Conservation (phyloP, 2,797 vertebrate genomes). For the Myotis vivesi region DNA sequence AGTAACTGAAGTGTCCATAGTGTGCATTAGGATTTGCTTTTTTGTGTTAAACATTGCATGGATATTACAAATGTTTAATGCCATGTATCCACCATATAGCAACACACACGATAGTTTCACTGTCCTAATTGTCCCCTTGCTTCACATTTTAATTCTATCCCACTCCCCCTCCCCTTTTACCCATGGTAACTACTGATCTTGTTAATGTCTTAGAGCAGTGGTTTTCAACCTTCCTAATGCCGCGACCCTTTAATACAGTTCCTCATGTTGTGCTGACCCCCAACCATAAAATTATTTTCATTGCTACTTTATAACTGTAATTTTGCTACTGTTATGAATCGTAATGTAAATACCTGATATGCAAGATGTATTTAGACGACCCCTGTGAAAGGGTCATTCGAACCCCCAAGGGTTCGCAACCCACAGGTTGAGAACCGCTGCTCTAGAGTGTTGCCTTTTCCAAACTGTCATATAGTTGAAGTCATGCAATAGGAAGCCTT, state of each 20-base stretch:
- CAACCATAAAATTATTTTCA: too few species aligned
- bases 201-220: not conserved
- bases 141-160: not conserved
- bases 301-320: too few species aligned
- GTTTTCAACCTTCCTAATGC: too few species aligned
- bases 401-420: too few species aligned
- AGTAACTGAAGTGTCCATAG: not conserved
- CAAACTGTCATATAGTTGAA: constrained; percentile 1
- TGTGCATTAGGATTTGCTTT: not conserved
- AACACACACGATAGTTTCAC: not conserved
- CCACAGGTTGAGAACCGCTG: too few species aligned
- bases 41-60: not conserved
- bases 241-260: too few species aligned
- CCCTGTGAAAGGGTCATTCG: too few species aligned
- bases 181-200: not conserved
- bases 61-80: not conserved
- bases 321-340: too few species aligned
- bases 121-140: not conserved
- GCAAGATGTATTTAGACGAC: too few species aligned
- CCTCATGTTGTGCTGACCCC: too few species aligned
- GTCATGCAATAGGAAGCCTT: not conserved
- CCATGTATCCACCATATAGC: not conserved
- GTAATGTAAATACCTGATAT: too few species aligned
- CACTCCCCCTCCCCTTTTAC: not conserved
- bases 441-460: not conserved